These are phyloP conservation scores for Hippocampus abdominalis DNA, from an alignment of 2,113 vertebrate species.

Conservation along the genomic window DNA sequence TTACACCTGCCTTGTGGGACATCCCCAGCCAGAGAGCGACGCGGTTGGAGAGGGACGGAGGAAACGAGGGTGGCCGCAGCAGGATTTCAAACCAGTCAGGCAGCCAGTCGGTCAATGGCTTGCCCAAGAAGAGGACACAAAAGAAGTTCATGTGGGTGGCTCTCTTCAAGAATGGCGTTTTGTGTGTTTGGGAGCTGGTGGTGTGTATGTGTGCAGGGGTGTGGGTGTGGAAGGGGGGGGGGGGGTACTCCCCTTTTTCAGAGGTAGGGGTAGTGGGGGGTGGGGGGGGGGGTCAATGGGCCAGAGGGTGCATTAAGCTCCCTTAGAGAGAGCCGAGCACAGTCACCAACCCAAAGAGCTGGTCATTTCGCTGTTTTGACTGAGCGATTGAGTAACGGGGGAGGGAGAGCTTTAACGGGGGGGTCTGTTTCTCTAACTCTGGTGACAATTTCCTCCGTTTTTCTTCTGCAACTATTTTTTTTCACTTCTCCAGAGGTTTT, in stretches of 20 bases:
- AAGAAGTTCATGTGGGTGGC: constrained; percentile 86
- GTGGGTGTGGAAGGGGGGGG: constrained; percentile 9
- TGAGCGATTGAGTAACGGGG: constrained; percentile 35
- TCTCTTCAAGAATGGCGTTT: constrained; percentile 80
- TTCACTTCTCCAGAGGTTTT: constrained; percentile 49
- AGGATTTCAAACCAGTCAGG: constrained; percentile 38
- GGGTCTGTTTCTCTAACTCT: constrained; percentile 60
- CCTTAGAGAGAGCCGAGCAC: constrained; percentile 65
- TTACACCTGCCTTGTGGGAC: constrained; percentile 46
- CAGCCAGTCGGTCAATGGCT: constrained; percentile 77
- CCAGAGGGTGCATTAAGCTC: constrained; percentile 83
- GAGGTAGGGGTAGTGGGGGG: constrained; percentile 49
- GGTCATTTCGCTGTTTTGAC: constrained; percentile 77
- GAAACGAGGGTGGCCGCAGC: background rate
- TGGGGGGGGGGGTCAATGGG: constrained; percentile 81
- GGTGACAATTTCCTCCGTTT: constrained; percentile 72
- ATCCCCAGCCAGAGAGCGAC: constrained; percentile 10
- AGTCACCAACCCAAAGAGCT: constrained; percentile 72
- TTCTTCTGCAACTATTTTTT: constrained; percentile 62
- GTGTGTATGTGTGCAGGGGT: background rate
- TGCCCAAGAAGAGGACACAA: constrained; percentile 84
- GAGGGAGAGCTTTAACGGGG: background rate
- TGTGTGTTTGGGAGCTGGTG: constrained; percentile 21
- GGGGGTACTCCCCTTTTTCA: constrained; percentile 46
- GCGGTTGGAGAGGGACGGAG: constrained; percentile 7